Percentiles rank a stretch among this genome's conserved stretches.
phyloP scores from a whole-genome alignment of 2,797 vertebrate genomes.

The Alfaro cultratus region DNA sequence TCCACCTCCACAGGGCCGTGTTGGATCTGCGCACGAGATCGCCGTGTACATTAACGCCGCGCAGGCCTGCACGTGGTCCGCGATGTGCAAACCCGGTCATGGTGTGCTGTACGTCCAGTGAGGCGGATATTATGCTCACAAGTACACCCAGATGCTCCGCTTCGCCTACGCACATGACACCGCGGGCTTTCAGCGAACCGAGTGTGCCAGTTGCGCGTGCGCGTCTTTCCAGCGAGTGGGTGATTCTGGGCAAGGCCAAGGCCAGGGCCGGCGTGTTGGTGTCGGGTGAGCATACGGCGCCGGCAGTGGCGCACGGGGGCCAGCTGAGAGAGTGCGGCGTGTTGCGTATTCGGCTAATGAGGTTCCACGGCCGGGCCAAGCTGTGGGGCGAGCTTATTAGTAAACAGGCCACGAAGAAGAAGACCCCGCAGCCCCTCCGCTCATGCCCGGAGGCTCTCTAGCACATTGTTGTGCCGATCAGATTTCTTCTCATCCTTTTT shows the following conservation, averaged over 20 bases:
- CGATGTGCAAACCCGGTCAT: constrained; percentile 42
- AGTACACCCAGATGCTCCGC: constrained; percentile 54
- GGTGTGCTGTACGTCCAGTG: constrained; percentile 50
- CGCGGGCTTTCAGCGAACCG: constrained; percentile 41
- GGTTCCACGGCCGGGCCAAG: constrained; percentile 64
- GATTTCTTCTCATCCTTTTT: constrained; percentile 31
- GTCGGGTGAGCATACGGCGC: constrained; percentile 56
- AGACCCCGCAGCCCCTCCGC: constrained; percentile 44
- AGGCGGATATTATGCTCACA: constrained; percentile 49
- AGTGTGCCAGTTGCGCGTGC: constrained; percentile 48
- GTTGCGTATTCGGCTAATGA: constrained; percentile 71
- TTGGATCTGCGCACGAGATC: neutral
- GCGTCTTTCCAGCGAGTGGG: constrained; percentile 64
- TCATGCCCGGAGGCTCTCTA: constrained; percentile 38
- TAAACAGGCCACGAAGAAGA: constrained; percentile 65
- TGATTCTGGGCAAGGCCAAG: constrained; percentile 65
- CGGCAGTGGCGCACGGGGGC: constrained; percentile 47
- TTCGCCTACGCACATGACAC: constrained; percentile 66
- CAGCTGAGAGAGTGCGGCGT: constrained; percentile 62
- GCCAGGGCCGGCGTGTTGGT: constrained; percentile 57
- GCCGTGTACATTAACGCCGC: constrained; percentile 20
- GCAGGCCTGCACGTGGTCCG: constrained; percentile 16
- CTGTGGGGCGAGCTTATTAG: constrained; percentile 64
- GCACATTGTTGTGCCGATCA: constrained; percentile 20
- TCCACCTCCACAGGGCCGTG: constrained; percentile 28